phyloP scores from a whole-genome alignment of 2,113 vertebrate genomes.

The Nannobrachium achirus region DNA sequence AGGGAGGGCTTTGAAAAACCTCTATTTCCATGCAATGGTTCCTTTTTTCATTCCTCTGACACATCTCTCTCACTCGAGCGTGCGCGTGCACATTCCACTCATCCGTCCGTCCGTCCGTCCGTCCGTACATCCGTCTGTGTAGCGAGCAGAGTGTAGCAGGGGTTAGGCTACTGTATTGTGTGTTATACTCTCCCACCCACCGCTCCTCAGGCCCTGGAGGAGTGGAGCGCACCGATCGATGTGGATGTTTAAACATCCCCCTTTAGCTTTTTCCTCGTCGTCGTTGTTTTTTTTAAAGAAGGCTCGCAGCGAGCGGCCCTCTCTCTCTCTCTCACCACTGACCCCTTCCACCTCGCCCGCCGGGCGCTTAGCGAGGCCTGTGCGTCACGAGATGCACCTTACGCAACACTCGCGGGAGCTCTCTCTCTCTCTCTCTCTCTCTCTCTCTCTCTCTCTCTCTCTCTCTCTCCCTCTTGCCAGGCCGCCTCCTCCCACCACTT shows the following conservation, averaged over 20 bases:
- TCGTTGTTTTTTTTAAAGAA: neutral
- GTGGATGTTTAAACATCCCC: slow-evolving; percentile 70
- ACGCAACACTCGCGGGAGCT: slow-evolving; percentile 63
- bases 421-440: neutral
- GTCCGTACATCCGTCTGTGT: slow-evolving; percentile 1
- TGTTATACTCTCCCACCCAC: slow-evolving; percentile 26
- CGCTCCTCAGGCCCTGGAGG: slow-evolving; percentile 25
- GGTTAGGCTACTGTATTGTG: slow-evolving; percentile 19
- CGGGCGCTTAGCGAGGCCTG: slow-evolving; percentile 49
- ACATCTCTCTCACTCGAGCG: neutral
- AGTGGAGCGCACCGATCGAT: slow-evolving; percentile 53
- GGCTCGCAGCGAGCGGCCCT: slow-evolving; percentile 66
- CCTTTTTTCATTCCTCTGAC: neutral
- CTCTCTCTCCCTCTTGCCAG: slow-evolving; percentile 35
- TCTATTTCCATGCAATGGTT: too few species aligned
- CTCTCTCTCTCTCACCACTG: slow-evolving; percentile 28
- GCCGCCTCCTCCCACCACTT: slow-evolving; percentile 73
- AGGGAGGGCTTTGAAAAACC: too few species aligned
- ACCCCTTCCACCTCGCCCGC: slow-evolving; percentile 56
- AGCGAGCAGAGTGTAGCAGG: too few species aligned
- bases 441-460: slow-evolving; percentile 3
- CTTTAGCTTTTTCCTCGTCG: slow-evolving; percentile 39
- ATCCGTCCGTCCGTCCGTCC: neutral
- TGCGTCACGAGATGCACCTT: slow-evolving; percentile 44
- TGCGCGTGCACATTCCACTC: too few species aligned